Base-by-base conservation (phyloP, 2,888 invertebrate species). In the Artemia sp. region DNA sequence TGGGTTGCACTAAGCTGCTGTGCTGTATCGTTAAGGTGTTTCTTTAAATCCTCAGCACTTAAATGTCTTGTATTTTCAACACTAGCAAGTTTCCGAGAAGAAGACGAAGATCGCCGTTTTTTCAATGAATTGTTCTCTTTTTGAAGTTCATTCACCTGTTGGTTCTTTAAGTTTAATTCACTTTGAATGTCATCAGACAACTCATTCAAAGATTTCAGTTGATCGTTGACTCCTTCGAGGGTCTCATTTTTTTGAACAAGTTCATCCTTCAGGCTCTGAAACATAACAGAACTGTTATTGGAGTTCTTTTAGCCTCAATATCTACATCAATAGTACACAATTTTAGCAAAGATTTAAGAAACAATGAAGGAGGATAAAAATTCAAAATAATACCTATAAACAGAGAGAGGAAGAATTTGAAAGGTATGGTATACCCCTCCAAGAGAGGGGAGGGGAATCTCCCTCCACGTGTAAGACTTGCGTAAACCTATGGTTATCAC, bases 1-100 rank as follows among this genome's bases (percentile, higher is more conserved):
- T 75, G 72, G 68, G 73, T 73, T 3, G 71, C 71, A 68, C 74
- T 75, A 11, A 78, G 70, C 73, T 77, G 38, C 9, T 58, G 64
- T 10, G 24, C 12, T n/a, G 64, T 58, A 24, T 58, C 64, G 24
- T n/a, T 10, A 58, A 58, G 64, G 14, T 10, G 64, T 10, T 58
- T 58, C 64, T 58, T 58, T 24, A 58, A 58, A 24, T 58, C 64
- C 14, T 58, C 64, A 24, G 8, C n/a, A 10, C 24, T 24, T 8
- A 24, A 24, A 24, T 58, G 64, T 8, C 64, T n/a, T n/a, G 24
- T 58, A 58, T 58, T 58, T 58, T 58, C 64, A 10, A 58, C 64
- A 11, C 64, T 58, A 2, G 64, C n/a, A 19, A 58, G 24, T 58
- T 58, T 58, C 64, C 64, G n/a, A 24, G 64, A 58, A 10, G 2